phyloP scores from a whole-genome alignment of 2,113 vertebrate genomes.

The Tapirus terrestris region DNA sequence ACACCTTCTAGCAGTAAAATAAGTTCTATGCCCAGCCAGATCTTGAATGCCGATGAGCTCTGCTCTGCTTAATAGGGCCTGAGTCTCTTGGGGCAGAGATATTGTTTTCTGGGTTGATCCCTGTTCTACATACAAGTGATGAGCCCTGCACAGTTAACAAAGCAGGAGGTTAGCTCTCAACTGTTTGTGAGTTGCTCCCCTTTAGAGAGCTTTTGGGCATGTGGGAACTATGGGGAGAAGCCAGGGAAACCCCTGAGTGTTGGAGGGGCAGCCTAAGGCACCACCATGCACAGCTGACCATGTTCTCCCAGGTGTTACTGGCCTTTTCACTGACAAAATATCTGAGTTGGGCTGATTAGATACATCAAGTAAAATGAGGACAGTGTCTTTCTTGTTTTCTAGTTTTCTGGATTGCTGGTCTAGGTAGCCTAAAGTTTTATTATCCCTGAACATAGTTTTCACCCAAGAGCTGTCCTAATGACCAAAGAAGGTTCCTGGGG shows the following conservation, averaged over 20 bases:
- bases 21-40: constrained; percentile 83
- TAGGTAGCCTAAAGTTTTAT: constrained; percentile 47
- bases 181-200: constrained; percentile 14
- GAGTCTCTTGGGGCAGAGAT: constrained; percentile 67
- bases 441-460: not conserved
- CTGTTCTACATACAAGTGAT: constrained; percentile 37
- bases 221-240: constrained; percentile 43
- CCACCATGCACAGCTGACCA: constrained; percentile 5
- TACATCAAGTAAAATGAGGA: constrained; percentile 25
- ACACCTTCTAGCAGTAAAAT: constrained; percentile 76
- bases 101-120: constrained; percentile 46
- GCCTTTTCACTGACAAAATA: constrained; percentile 32
- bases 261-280: not conserved
- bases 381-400: constrained; percentile 7
- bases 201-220: constrained; percentile 45
- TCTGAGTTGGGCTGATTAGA: constrained; percentile 36
- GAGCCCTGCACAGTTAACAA: constrained; percentile 16
- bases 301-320: not conserved
- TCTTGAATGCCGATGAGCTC: constrained; percentile 81
- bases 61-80: constrained; percentile 82
- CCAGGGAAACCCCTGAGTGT: not conserved
- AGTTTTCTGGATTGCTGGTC: constrained; percentile 45
- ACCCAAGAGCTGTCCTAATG: constrained; percentile 13
- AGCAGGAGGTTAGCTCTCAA: constrained; percentile 51
- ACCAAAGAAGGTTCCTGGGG: not conserved